Percentiles rank a stretch among this genome's conserved stretches.
These are phyloP conservation scores for Vesta saturnalis DNA, from an alignment of 2,888 invertebrate genomes.

Conservation along the genomic window DNA sequence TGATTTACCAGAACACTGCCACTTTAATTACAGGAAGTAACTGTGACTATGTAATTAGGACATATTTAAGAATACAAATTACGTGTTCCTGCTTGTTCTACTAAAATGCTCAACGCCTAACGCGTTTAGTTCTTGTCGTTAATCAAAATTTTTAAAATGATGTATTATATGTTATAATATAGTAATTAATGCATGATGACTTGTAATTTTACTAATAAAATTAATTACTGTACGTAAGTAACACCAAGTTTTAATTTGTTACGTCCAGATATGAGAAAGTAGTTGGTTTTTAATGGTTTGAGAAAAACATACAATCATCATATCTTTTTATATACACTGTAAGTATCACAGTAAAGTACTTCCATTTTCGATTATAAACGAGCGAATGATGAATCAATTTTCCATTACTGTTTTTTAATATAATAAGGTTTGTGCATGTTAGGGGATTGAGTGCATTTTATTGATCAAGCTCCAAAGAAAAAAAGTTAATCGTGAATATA, in stretches of 20 bases:
- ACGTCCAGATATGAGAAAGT: neutral
- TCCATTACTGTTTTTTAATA: too few species aligned
- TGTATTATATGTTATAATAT: neutral
- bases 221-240: neutral
- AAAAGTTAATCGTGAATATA: too few species aligned
- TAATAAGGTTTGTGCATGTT: too few species aligned
- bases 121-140: slow-evolving; percentile 1
- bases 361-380: too few species aligned
- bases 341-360: too few species aligned
- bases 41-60: slow-evolving; percentile 11
- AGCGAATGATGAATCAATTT: too few species aligned
- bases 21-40: slow-evolving; percentile 6
- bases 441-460: too few species aligned
- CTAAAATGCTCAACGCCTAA: slow-evolving; percentile 2
- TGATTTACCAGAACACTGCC: slow-evolving; percentile 8
- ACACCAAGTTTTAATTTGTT: neutral
- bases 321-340: too few species aligned
- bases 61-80: slow-evolving; percentile 10
- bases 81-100: neutral
- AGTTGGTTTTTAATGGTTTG: neutral
- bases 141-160: slow-evolving; percentile 7
- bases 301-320: too few species aligned
- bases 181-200: neutral
- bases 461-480: too few species aligned
- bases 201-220: neutral